These are phyloP conservation scores for Drosophila subsilvestris DNA, from an alignment of 2,888 invertebrate genomes.

Conservation along the genomic window DNA sequence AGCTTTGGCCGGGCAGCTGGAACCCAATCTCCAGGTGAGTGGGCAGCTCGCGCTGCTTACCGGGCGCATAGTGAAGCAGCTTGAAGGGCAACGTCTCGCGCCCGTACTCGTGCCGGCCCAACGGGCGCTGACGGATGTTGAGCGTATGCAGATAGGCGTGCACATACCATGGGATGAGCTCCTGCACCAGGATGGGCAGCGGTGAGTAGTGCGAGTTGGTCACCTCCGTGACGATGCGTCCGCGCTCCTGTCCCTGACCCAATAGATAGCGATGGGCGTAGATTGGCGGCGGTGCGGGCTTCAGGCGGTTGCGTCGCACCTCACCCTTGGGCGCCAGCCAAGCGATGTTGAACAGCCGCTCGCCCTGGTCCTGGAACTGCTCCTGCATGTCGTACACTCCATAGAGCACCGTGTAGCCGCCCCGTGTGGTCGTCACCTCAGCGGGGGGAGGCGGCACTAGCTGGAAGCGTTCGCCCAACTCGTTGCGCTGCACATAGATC, in stretches of 20 bases:
- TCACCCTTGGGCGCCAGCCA: constrained; percentile 81
- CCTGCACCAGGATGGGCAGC: constrained; percentile 92
- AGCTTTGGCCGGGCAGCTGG: constrained; percentile 91
- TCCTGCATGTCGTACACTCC: constrained; percentile 89
- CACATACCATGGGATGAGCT: constrained; percentile 96
- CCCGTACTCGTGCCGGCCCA: constrained; percentile 46
- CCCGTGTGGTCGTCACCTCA: constrained; percentile 87
- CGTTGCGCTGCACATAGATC: constrained; percentile 92
- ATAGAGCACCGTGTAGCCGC: constrained; percentile 88
- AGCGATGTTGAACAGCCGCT: constrained; percentile 89
- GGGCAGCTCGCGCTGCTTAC: constrained; percentile 92
- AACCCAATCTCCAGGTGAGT: constrained; percentile 95
- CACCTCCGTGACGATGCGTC: constrained; percentile 94
- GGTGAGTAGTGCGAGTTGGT: constrained; percentile 91
- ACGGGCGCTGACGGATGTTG: constrained; percentile 55
- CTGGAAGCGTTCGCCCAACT: constrained; percentile 86
- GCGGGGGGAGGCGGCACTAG: constrained; percentile 87
- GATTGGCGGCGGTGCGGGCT: constrained; percentile 86
- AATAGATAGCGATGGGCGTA: constrained; percentile 92
- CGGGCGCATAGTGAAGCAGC: constrained; percentile 88
- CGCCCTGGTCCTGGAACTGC: constrained; percentile 78
- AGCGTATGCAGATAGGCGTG: constrained; percentile 96
- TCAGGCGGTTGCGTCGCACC: constrained; percentile 41
- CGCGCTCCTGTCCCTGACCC: constrained; percentile 96
- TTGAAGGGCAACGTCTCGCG: constrained; percentile 84